Evolutionary conservation across 2,888 invertebrate species (phyloP).

Genomic region (Tetanocera ferruginea): DNA sequence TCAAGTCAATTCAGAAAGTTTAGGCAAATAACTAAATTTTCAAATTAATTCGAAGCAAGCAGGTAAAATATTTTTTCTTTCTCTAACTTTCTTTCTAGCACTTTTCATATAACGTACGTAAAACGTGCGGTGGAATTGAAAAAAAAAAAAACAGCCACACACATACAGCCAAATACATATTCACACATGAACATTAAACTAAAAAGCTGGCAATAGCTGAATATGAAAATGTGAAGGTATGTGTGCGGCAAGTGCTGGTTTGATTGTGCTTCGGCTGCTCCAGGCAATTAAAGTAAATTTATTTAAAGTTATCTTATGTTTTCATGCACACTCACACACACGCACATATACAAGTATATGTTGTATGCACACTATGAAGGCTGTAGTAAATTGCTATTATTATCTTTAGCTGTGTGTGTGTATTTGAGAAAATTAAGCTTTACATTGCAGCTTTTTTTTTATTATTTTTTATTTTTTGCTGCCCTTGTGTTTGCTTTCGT

Average conservation of each 20-base stretch:
- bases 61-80: not conserved
- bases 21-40: conserved; percentile 8
- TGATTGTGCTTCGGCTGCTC: not conserved
- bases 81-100: not conserved
- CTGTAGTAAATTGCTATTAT: not conserved
- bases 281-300: conserved; percentile 21
- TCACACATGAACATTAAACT: not conserved
- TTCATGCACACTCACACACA: not conserved
- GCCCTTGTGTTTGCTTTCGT: not conserved
- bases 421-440: not conserved
- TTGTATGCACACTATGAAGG: not conserved
- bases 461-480: not conserved
- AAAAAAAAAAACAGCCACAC: not conserved
- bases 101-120: not conserved
- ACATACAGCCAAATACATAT: no score
- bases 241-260: not conserved
- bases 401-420: conserved; percentile 1
- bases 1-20: not conserved
- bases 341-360: conserved; percentile 1
- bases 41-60: conserved; percentile 24
- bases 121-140: not conserved
- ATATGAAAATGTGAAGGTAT: not conserved
- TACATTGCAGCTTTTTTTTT: not conserved
- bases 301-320: not conserved
- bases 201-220: not conserved